Percentiles rank a stretch among this genome's conserved stretches.
These are phyloP conservation scores for Dreissena polymorpha DNA, from an alignment of 1,140 invertebrate genomes.

Conservation along the genomic window DNA sequence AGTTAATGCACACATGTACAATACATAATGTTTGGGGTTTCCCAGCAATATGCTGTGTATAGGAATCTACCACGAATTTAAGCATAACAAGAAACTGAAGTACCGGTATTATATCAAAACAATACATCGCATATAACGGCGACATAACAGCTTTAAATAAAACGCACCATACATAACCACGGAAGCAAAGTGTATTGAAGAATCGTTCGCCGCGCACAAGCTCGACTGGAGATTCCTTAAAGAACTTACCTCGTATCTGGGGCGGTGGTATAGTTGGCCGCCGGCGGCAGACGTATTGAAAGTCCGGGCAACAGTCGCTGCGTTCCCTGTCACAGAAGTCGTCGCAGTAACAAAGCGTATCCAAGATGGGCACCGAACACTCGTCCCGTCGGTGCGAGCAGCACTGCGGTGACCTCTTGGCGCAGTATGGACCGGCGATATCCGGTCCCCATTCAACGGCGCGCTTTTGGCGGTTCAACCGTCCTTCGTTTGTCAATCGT, in stretches of 20 bases:
- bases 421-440: slow-evolving; percentile 67
- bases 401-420: slow-evolving; percentile 79
- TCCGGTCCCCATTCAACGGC: slow-evolving; percentile 65
- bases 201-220: no score
- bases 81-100: no score
- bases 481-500: neutral
- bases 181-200: no score
- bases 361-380: slow-evolving; percentile 87
- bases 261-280: slow-evolving; percentile 34
- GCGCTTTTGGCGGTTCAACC: slow-evolving; percentile 40
- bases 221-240: neutral
- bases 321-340: slow-evolving; percentile 90
- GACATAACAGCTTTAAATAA: no score
- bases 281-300: slow-evolving; percentile 85
- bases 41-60: no score
- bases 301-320: slow-evolving; percentile 94
- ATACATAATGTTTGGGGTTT: no score
- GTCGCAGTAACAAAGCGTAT: slow-evolving; percentile 95
- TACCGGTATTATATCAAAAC: no score
- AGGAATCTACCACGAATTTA: no score
- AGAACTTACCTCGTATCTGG: slow-evolving; percentile 48
- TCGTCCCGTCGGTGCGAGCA: slow-evolving; percentile 87
- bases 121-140: no score
- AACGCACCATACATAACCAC: no score
- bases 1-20: no score